Conservation (phyloP, 2,888 invertebrate genomes). For the Steinernema hermaphroditum region DNA sequence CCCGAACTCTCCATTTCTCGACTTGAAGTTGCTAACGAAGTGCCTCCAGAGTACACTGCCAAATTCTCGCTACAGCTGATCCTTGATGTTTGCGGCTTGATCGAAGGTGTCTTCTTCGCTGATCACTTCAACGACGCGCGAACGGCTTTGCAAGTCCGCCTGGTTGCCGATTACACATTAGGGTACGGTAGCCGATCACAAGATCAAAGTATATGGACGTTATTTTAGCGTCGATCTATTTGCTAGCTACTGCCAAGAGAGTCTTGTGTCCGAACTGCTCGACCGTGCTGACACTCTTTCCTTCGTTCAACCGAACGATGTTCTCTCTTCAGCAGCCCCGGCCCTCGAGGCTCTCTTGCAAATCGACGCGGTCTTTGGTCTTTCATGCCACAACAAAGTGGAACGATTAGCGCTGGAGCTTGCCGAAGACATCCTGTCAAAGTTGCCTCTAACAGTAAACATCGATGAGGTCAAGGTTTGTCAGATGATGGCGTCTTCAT, state of each 20-base stretch:
- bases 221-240: background rate
- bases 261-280: background rate
- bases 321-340: background rate
- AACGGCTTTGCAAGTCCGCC: slow-evolving; percentile 30
- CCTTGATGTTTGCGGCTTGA: slow-evolving; percentile 29
- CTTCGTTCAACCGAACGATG: slow-evolving; percentile 5
- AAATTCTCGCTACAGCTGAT: slow-evolving; percentile 32
- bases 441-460: background rate
- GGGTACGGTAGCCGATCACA: background rate
- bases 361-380: slow-evolving; percentile 22
- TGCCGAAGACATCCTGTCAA: slow-evolving; percentile 4
- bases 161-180: slow-evolving; percentile 21
- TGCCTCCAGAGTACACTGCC: slow-evolving; percentile 31
- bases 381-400: background rate
- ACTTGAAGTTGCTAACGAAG: slow-evolving; percentile 9
- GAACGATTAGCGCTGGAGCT: background rate
- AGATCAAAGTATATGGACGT: background rate
- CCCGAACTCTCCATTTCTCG: background rate
- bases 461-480: slow-evolving; percentile 26
- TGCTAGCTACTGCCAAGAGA: slow-evolving; percentile 4
- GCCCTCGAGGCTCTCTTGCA: slow-evolving; percentile 2
- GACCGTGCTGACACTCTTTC: slow-evolving; percentile 3
- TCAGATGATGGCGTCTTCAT: background rate
- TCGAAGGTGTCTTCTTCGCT: slow-evolving; percentile 33
- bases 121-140: slow-evolving; percentile 35